Evolutionary conservation across 1,140 invertebrate species (phyloP).

Genomic region (Phortica variegata): DNA sequence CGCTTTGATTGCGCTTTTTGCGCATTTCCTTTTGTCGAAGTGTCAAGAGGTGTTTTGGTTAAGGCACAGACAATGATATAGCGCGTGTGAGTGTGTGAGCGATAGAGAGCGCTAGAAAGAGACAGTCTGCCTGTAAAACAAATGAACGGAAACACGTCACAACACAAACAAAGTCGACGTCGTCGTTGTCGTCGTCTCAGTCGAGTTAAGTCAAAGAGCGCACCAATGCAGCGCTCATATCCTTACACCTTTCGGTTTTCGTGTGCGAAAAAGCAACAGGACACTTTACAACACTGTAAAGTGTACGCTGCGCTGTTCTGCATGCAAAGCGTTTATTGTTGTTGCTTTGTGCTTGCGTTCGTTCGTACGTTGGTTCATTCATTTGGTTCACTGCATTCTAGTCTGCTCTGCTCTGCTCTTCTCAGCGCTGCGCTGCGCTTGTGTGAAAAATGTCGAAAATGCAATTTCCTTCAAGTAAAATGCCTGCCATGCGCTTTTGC

Average conservation of each 20-base stretch:
- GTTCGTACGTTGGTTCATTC: constrained; percentile 18
- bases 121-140: no score
- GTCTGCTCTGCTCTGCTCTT: constrained; percentile 9
- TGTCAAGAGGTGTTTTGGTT: not conserved
- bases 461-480: constrained; percentile 55
- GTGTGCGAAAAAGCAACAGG: constrained; percentile 38
- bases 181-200: no score
- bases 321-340: constrained; percentile 49
- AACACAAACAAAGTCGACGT: constrained; percentile 27
- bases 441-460: constrained; percentile 55
- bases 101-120: not conserved
- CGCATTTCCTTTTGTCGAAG: constrained; percentile 29
- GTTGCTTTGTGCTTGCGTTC: constrained; percentile 34
- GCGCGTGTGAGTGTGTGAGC: constrained; percentile 16
- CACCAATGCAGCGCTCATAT: no score
- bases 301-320: constrained; percentile 18
- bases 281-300: constrained; percentile 2
- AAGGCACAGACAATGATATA: constrained; percentile 2
- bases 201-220: constrained; percentile 26
- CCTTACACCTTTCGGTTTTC: constrained; percentile 47
- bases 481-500: constrained; percentile 52
- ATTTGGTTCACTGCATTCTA: constrained; percentile 15
- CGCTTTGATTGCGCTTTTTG: constrained; percentile 54
- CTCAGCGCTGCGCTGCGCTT: constrained; percentile 23
- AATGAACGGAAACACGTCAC: constrained; percentile 54